Percentiles rank a stretch among this genome's conserved stretches.
Conservation (phyloP, 2,113 vertebrate species). For the Podarcis cretensis region DNA sequence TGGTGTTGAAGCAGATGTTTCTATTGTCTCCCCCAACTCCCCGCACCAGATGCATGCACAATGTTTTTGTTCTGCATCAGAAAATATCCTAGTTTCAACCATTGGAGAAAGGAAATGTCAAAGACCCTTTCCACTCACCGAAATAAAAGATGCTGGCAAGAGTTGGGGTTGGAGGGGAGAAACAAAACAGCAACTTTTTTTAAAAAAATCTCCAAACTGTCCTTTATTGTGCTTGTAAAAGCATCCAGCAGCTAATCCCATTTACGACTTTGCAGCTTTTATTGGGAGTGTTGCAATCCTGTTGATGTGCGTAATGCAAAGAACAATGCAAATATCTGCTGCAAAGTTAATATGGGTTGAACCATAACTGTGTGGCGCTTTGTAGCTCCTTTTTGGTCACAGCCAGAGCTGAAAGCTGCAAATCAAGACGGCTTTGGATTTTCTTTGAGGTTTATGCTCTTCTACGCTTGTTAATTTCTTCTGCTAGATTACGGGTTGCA, state of each 20-base stretch:
- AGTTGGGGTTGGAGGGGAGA: too few relatives aligned
- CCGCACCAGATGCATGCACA: too few relatives aligned
- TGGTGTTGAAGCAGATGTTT: too few relatives aligned
- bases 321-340: slow-evolving; percentile 59
- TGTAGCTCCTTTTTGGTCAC: not conserved
- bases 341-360: slow-evolving; percentile 69
- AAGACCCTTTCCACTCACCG: too few relatives aligned
- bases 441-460: slow-evolving; percentile 32
- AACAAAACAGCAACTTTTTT: too few relatives aligned
- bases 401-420: not conserved
- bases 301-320: slow-evolving; percentile 24
- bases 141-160: too few relatives aligned
- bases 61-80: too few relatives aligned
- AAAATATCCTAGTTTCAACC: too few relatives aligned
- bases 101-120: too few relatives aligned
- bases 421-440: slow-evolving; percentile 10
- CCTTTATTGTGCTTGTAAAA: slow-evolving; percentile 34
- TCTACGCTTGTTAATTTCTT: not conserved
- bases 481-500: slow-evolving; percentile 43
- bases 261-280: slow-evolving; percentile 61
- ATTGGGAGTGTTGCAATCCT: slow-evolving; percentile 33
- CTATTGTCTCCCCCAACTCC: too few relatives aligned
- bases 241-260: slow-evolving; percentile 20
- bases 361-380: slow-evolving; percentile 77
- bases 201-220: slow-evolving; percentile 24